Evolutionary conservation across 2,888 invertebrate species (phyloP), one percentile per base, ranked within the genome.

Genomic region (Apodemia zela): DNA sequence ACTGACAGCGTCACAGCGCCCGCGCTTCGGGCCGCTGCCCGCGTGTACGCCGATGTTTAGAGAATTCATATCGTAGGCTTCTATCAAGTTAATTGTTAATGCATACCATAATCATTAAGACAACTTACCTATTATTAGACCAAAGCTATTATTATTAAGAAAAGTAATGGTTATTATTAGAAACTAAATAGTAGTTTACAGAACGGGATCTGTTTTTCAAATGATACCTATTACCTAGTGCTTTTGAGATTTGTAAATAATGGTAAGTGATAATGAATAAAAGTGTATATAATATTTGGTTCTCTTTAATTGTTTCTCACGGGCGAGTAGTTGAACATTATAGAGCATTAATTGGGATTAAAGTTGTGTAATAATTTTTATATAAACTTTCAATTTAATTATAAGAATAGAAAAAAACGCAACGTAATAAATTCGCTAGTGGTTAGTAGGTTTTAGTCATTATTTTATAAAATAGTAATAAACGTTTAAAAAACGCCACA

Each of bases 1-100:
- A 87, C 88, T 87, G 84, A 75, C 42, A 70, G 74, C 74, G 75
- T 76, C 77, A 79, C 79, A 82, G 81, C 86, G 78, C 80, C 77
- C 77, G 74, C 72, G 72, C 75, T 73, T 73, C 72, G 62, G 63
- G 59, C 61, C 65, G 60, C 64, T 63, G 66, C 67, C 67, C 68
- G 69, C 71, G 72, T 71, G 65, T 57, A 29, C 57, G 47, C 8
- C 8, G 29, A 7, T 57, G 57, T 57, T 51, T 61, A 21, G 15
- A 54, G 29, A n/a, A n/a, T 57, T 57, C 57, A 57, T 57, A 57
- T 29, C 57, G 29, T 13, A 57, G 47, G 47, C 47, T 47, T 45
- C n/a, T 17, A 47, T 47, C 47, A 47, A 47, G 47, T 17, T 47
- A 47, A 47, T 47, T 17, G 47, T 17, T 47, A 47, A 47, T 47